Percentiles rank a stretch among this genome's conserved stretches.
Conservation (phyloP, 2,113 vertebrate species). For the Brachypteracias leptosomus region DNA sequence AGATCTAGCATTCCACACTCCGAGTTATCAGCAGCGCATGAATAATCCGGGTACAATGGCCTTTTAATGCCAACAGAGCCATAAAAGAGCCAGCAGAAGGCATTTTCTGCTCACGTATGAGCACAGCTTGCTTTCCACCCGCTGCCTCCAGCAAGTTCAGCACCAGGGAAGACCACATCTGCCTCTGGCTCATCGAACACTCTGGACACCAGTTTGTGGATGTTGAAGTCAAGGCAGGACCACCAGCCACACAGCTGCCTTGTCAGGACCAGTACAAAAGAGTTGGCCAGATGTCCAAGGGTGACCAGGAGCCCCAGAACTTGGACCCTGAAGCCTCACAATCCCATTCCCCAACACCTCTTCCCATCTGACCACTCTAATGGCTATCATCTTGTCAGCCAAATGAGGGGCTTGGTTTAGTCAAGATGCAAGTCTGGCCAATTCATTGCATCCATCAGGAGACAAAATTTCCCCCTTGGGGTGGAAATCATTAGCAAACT, state of each 20-base stretch:
- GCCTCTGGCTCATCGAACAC: background rate
- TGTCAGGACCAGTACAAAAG: background rate
- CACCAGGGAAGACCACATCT: background rate
- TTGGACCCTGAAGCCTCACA: background rate
- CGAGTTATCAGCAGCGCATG: background rate
- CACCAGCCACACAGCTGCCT: background rate
- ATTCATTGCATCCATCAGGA: background rate
- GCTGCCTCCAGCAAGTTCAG: fast-evolving
- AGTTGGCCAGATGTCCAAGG: background rate
- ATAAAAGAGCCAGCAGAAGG: background rate
- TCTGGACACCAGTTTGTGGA: background rate
- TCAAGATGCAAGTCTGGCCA: background rate
- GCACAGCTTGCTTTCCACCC: background rate
- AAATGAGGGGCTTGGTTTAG: background rate
- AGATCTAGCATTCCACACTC: background rate
- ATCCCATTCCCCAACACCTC: background rate
- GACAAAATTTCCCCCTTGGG: background rate
- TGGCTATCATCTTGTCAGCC: background rate
- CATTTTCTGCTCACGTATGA: background rate
- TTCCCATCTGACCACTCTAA: background rate
- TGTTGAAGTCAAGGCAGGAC: background rate
- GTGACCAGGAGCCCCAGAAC: background rate
- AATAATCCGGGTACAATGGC: slow-evolving; percentile 31
- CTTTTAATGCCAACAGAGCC: background rate
- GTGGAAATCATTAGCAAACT: background rate